phyloP scores from a whole-genome alignment of 2,888 invertebrate genomes.

The Hydrotaea diabolus region DNA sequence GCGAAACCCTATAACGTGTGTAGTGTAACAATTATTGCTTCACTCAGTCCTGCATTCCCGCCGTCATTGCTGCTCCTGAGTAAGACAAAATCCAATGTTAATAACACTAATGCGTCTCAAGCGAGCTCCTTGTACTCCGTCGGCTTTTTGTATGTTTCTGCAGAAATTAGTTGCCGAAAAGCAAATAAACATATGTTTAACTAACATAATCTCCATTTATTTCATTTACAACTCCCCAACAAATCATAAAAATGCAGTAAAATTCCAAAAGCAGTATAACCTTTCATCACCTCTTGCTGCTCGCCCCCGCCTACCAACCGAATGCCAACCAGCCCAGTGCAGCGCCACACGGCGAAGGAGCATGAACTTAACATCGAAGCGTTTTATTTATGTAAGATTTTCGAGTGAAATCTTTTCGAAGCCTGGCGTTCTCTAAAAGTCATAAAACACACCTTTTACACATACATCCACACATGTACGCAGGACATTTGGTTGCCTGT shows the following conservation, averaged over 20 bases:
- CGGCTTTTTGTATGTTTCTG: too few species aligned
- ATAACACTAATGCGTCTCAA: too few species aligned
- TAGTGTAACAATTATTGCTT: too few species aligned
- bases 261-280: slow-evolving; percentile 39
- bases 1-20: too few species aligned
- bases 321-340: too few species aligned
- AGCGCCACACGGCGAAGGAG: background rate
- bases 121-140: too few species aligned
- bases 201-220: slow-evolving; percentile 30
- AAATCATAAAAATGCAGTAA: slow-evolving; percentile 60
- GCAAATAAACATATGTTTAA: slow-evolving; percentile 31
- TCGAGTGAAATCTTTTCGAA: slow-evolving; percentile 36
- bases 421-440: slow-evolving; percentile 9
- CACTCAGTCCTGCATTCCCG: too few species aligned
- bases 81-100: too few species aligned
- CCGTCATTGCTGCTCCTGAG: too few species aligned
- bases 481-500: background rate
- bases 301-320: too few species aligned
- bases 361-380: slow-evolving; percentile 18
- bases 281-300: background rate
- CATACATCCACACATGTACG: background rate
- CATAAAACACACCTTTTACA: slow-evolving; percentile 46
- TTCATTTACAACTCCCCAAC: slow-evolving; percentile 44
- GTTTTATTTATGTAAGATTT: slow-evolving; percentile 18
- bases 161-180: background rate